These are phyloP conservation scores for Atta texana DNA, from an alignment of 1,140 invertebrate species.

Conservation along the genomic window DNA sequence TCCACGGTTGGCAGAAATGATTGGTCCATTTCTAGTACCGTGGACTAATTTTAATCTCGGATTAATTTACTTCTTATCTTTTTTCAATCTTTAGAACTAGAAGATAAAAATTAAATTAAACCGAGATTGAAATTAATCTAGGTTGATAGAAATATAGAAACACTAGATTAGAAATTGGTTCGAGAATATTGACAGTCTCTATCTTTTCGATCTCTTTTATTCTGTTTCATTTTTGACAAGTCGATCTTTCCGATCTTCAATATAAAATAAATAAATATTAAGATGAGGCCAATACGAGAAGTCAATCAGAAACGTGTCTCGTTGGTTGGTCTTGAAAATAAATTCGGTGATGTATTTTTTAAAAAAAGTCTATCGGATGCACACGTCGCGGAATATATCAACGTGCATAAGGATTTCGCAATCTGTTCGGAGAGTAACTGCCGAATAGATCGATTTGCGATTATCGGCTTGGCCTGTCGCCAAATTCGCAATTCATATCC, in stretches of 20 bases:
- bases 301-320: neutral
- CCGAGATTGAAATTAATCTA: no score
- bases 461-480: conserved; percentile 22
- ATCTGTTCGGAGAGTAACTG: neutral
- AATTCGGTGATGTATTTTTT: neutral
- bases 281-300: neutral
- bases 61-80: no score
- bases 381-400: neutral
- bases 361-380: neutral
- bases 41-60: no score
- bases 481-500: conserved; percentile 46
- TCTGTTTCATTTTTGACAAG: neutral
- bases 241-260: neutral
- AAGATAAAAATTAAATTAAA: no score
- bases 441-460: conserved; percentile 44
- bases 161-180: no score
- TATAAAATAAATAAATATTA: neutral
- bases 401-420: neutral
- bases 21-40: no score
- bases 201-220: neutral
- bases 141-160: no score
- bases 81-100: no score
- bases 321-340: neutral
- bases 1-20: no score
- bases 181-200: no score